Conservation (phyloP, 2,113 vertebrate genomes). For the Peucedramus taeniatus region DNA sequence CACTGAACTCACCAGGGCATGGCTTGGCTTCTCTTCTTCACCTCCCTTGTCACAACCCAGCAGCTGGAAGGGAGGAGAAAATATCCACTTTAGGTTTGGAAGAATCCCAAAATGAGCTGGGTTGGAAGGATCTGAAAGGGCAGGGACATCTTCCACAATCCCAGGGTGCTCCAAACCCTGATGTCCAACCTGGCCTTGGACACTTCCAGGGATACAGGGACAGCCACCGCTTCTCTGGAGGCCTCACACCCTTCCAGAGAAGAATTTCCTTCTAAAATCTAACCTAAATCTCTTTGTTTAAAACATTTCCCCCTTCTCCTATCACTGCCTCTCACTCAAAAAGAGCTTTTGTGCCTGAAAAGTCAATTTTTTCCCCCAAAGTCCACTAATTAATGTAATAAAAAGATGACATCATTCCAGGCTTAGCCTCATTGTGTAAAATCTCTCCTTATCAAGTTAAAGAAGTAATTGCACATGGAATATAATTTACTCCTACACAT, state of each 20-base stretch:
- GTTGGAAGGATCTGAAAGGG: neutral
- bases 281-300: neutral
- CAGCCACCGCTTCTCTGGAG: neutral
- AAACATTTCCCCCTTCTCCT: neutral
- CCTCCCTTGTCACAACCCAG: neutral
- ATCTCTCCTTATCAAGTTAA: neutral
- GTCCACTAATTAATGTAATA: neutral
- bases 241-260: neutral
- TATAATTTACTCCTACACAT: neutral
- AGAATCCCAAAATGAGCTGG: neutral
- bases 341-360: neutral
- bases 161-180: accelerated
- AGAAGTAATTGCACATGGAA: neutral
- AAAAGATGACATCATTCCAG: neutral
- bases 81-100: neutral
- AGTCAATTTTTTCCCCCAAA: accelerated
- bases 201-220: neutral
- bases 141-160: neutral
- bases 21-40: neutral
- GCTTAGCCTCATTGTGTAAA: neutral
- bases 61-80: neutral
- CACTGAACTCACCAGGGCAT: neutral
- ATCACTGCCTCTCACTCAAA: neutral
- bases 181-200: neutral
- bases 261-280: neutral